Conservation (phyloP, 92 coral and sea anemone genomes). For the Actinernus sp. region DNA sequence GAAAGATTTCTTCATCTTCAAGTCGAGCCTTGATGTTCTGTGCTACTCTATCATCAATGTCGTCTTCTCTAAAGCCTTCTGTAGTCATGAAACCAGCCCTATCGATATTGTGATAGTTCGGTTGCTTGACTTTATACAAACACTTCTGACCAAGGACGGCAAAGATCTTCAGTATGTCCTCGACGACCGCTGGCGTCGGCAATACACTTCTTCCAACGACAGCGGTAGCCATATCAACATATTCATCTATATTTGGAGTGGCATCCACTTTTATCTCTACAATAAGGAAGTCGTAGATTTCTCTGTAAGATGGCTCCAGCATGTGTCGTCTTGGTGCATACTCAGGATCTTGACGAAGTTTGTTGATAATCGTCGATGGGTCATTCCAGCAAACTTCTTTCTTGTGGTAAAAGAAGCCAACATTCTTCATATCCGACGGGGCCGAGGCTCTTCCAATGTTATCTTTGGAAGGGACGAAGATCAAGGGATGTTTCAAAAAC, state of each 20-base stretch:
- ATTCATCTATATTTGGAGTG: slow-evolving; percentile 85
- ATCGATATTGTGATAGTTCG: slow-evolving; percentile 3
- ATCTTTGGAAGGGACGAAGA: slow-evolving; percentile 65
- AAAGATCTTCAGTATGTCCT: slow-evolving; percentile 69
- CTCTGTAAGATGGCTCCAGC: slow-evolving; percentile 51
- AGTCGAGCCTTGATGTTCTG: slow-evolving; percentile 46
- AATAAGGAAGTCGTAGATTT: slow-evolving; percentile 44
- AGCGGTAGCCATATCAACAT: slow-evolving; percentile 76
- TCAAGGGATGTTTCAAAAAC: slow-evolving; percentile 59
- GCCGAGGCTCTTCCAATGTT: neutral
- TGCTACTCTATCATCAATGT: slow-evolving; percentile 14
- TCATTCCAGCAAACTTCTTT: slow-evolving; percentile 92
- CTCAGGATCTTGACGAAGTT: slow-evolving; percentile 13
- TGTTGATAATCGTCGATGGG: slow-evolving; percentile 66
- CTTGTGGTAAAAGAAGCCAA: slow-evolving; percentile 51
- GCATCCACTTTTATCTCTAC: slow-evolving; percentile 57
- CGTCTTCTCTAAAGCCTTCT: neutral
- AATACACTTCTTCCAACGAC: slow-evolving; percentile 59
- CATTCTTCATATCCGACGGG: no score
- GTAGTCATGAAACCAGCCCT: neutral
- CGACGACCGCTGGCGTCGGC: slow-evolving; percentile 71
- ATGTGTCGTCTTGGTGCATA: slow-evolving; percentile 54
- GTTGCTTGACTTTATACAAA: slow-evolving; percentile 1
- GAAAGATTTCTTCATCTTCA: slow-evolving; percentile 65
- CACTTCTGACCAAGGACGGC: slow-evolving; percentile 76